Base-by-base conservation (phyloP, 2,888 invertebrate species). In the Himalopsyche kuldschensis region DNA sequence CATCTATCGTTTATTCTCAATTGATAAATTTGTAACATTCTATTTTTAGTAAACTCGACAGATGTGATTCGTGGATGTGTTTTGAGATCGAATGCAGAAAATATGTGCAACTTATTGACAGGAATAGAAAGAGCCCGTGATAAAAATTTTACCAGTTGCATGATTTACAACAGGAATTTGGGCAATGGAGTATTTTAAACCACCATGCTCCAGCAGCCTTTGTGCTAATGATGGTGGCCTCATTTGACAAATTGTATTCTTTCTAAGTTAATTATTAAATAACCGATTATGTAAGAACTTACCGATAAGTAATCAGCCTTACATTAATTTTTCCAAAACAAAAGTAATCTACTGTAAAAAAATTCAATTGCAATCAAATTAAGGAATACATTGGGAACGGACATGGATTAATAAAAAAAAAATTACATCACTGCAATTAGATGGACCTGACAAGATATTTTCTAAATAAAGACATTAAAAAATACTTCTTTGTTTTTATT, bases 71-170 rank as follows among this genome's bases (percentile, higher is more conserved):
- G 90, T 82, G 92, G 92, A 15, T 92, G 92, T 86, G 88, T 91
- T 10, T 91, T 91, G 0, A 88, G 88, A 83, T 88, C 87, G 1
- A 90, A 91, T 85, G 89, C 90, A 6, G 91, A 92, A 87, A 90
- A 90, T 0, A 90, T 91, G 47, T 92, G 92, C 87, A 87, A 89
- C 30, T 90, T 89, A 24, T 88, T 92, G 4, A 88, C 88, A 0
- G 90, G 91, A 0, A 89, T 91, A 0, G 91, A 92, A 84, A 88
- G 90, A 86, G 90, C 91, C 10, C 88, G 92, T 80, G 90, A 91
- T 0, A 91, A 92, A 87, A 91, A 91, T 85, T 90, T 91, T 87
- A 91, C 91, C 0, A 89, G 90, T n/a, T 92, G 92, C 86, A 89
- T 87, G 82, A 88, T 89, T 75, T 92, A 92, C 88, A 87, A 88